Evolutionary conservation across 1,140 invertebrate genomes (phyloP).

Genomic region (Conus ventricosus): DNA sequence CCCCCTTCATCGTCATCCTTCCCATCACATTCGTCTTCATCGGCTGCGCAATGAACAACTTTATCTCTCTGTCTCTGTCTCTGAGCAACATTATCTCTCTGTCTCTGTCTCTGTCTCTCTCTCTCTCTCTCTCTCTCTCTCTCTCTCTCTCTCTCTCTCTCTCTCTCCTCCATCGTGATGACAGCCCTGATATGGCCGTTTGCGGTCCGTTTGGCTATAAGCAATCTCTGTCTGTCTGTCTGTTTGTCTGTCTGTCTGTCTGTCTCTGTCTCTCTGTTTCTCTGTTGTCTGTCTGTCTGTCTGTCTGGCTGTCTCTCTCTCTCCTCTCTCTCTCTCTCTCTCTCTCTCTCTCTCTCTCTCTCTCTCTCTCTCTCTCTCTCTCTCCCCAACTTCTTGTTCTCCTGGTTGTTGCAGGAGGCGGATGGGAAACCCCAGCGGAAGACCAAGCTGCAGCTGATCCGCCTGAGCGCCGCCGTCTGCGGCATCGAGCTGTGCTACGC

Average conservation of each 20-base stretch:
- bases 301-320: too few species aligned
- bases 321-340: not conserved
- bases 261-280: not conserved
- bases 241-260: not conserved
- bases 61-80: not conserved
- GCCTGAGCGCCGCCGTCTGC: conserved; percentile 95
- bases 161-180: not conserved
- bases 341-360: not conserved
- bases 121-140: not conserved
- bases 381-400: too few species aligned
- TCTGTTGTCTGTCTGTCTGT: too few species aligned
- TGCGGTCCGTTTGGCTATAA: too few species aligned
- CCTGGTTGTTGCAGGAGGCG: not conserved
- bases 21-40: too few species aligned
- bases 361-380: too few species aligned
- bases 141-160: not conserved
- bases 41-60: too few species aligned
- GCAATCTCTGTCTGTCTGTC: not conserved
- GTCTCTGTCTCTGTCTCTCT: not conserved
- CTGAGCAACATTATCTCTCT: not conserved
- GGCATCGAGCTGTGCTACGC: conserved; percentile 98
- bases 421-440: conserved; percentile 76
- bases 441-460: conserved; percentile 86
- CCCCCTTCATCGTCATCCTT: not conserved
- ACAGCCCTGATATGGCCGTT: too few species aligned